Evolutionary conservation across 2,113 vertebrate species (phyloP), one percentile per base, ranked within the genome.

Genomic region (Tachuris rubrigastra): DNA sequence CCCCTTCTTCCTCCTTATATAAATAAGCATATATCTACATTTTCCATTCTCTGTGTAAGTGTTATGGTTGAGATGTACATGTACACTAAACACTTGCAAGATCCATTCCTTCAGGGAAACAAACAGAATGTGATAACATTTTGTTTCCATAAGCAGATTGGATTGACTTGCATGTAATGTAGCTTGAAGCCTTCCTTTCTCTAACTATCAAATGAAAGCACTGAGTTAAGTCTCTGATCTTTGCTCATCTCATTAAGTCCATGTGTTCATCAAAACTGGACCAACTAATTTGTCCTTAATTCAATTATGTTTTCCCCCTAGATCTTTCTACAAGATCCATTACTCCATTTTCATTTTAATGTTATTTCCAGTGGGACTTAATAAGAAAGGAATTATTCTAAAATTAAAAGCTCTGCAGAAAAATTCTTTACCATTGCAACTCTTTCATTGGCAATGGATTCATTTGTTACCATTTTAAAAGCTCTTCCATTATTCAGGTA

Each of bases 161-260:
- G 28, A 84, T 73, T 93, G 55, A 72, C 24, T 95, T 87, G 19
- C 27, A 52, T 65, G 20, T 56, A 80, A 90, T 60, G 10, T 28
- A 90, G 50, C 47, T 85, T 83, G 44, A 95, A 96, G 55, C 25
- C 28, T 93, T 93, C 25, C 28, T 93, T 93, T 93, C 68, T 74
- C 35, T 49, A 44, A 37, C 27, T 84, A 50, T 93, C 42, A 60
- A 76, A 72, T 67, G 37, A 77, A 35, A 85, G 19, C 25, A 56
- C 44, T 76, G 67, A 93, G 69, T 82, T 74, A 91, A 93, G 22
- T 47, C 58, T 80, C 87, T 85, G 85, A 88, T 95, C 86, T 93
- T 83, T 94, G 71, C 33, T 89, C 46, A 52, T 82, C 58, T 37
- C 18, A 65, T 93, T 94, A 92, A 89, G 68, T 76, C 68, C 35